These are phyloP conservation scores for Eurosta solidaginis DNA, from an alignment of 1,140 invertebrate species.

Conservation along the genomic window DNA sequence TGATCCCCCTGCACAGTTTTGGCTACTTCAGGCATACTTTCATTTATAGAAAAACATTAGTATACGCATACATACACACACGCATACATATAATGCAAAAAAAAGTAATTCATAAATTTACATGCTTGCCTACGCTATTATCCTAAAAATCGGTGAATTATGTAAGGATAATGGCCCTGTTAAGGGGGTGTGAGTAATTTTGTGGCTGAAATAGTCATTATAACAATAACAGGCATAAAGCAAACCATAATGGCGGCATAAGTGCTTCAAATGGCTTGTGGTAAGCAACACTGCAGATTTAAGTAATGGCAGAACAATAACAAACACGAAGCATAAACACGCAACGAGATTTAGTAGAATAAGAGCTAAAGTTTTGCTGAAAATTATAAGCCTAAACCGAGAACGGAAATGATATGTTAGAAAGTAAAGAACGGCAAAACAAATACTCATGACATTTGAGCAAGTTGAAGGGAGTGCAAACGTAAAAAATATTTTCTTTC, in stretches of 20 bases:
- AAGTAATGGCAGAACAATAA: background rate
- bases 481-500: no score
- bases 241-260: background rate
- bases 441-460: no score
- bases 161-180: background rate
- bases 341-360: background rate
- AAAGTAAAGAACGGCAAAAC: background rate
- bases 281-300: background rate
- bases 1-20: no score
- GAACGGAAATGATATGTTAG: no score
- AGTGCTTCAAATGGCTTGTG: background rate
- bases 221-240: background rate
- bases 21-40: no score
- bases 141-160: background rate
- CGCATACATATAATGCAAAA: background rate
- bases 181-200: background rate
- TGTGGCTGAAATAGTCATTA: background rate
- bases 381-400: background rate
- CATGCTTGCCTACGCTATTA: background rate
- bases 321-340: background rate
- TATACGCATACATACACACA: background rate
- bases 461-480: no score
- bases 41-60: background rate
- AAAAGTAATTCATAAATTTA: background rate
- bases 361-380: background rate